Base-by-base conservation (phyloP, 2,888 invertebrate genomes). In the Hoplodrina blanda region DNA sequence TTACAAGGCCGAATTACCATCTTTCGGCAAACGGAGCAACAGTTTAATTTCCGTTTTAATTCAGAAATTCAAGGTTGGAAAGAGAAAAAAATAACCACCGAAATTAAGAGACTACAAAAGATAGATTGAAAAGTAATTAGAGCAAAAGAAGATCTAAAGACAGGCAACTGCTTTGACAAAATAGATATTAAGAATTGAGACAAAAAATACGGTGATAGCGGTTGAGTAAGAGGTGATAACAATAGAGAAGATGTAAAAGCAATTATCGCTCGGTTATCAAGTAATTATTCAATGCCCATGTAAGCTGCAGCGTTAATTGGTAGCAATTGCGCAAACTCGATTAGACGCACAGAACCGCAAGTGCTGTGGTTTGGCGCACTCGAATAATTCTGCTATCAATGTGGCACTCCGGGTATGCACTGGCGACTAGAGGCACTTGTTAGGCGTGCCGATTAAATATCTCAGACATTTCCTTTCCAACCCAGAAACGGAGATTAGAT, bases 311-410 rank as follows among this genome's bases (percentile, higher is more conserved):
- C 71, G 68, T 82, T 86, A 88, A 90, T 89, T 90, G 85, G 81
- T 73, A 68, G 33, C 83, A 85, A 89, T 90, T 90, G 88, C 87
- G 85, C 84, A 87, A 90, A 90, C 84, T 82, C 84, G 80, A 88
- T 90, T 88, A 87, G 81, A 72, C 64, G 57, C 57, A 33, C 44
- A 37, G 60, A 56, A 59, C 62, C 63, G 55, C 71, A 74, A 62
- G 67, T 71, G 71, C 72, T 66, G 72, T 74, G 83, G 85, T 79
- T 84, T 74, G 30, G 76, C 59, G 75, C 78, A 76, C 73, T 76
- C 76, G 64, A 76, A 80, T 84, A 73, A 78, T 71, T 71, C 73
- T 54, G 13, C 62, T 68, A 80, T 71, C 70, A 25, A 74, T 78
- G 69, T 72, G 56, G 72, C 62, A 25, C 57, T 75, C 49, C 17